Percentiles rank a stretch among this genome's conserved stretches.
Conservation (phyloP, 1,140 invertebrate genomes). For the Lepidurus couesii region DNA sequence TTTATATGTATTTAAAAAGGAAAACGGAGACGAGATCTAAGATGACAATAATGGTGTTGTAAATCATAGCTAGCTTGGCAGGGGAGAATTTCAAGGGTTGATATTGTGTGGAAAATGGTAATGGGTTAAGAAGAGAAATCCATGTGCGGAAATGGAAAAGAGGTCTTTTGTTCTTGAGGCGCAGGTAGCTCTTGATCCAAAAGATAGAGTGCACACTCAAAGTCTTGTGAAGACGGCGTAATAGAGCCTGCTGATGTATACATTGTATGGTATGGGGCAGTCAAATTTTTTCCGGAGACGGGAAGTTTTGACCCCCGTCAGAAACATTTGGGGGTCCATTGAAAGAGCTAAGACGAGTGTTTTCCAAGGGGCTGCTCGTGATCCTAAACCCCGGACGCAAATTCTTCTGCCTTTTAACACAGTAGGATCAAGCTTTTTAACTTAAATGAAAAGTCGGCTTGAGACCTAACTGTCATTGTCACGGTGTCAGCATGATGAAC, state of each 20-base stretch:
- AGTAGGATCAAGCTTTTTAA: not conserved
- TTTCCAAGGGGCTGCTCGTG: not conserved
- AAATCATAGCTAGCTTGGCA: slow-evolving; percentile 15
- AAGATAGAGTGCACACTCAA: not conserved
- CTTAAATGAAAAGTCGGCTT: slow-evolving; percentile 22
- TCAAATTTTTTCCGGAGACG: slow-evolving; percentile 10
- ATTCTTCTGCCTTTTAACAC: slow-evolving; percentile 22
- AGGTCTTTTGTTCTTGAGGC: not conserved
- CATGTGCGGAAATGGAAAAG: slow-evolving; percentile 10
- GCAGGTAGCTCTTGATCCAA: slow-evolving; percentile 3
- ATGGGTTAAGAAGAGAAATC: slow-evolving; percentile 15
- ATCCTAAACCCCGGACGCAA: slow-evolving; percentile 5
- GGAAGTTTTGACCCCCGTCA: not conserved
- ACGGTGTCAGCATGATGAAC: slow-evolving; percentile 21
- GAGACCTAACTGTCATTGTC: slow-evolving; percentile 14
- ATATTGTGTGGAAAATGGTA: slow-evolving; percentile 19
- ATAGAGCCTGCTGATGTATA: not conserved
- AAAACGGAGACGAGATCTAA: not conserved
- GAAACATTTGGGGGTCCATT: slow-evolving; percentile 13
- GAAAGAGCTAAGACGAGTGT: not conserved
- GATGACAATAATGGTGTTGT: slow-evolving; percentile 8
- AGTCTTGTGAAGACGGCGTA: not conserved
- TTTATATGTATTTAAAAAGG: not conserved
- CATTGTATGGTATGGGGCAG: not conserved
- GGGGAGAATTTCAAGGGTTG: slow-evolving; percentile 17